Percentiles rank a stretch among this genome's conserved stretches.
Conservation (phyloP, 2,113 vertebrate genomes). For the Centropristis striata region DNA sequence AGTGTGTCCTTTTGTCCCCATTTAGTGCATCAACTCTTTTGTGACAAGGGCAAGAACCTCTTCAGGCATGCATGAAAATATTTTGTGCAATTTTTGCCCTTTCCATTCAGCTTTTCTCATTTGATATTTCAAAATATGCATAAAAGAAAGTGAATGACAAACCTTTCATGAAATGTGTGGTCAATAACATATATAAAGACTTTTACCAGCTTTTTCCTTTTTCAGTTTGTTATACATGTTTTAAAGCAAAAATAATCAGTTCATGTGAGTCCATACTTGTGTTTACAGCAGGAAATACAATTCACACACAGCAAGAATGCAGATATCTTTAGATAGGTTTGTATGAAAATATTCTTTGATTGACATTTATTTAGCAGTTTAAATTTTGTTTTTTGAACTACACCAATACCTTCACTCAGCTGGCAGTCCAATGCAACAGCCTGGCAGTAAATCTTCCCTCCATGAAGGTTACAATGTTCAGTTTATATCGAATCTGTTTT, state of each 20-base stretch:
- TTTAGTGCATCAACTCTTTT: no score
- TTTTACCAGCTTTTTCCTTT: no score
- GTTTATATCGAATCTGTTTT: constrained; percentile 1
- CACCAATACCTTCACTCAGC: neutral
- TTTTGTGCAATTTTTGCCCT: no score
- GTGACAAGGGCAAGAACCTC: no score
- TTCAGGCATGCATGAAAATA: no score
- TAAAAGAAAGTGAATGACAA: no score
- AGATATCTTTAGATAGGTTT: neutral
- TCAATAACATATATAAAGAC: no score
- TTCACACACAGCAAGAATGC: neutral
- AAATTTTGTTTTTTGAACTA: neutral
- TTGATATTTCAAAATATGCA: no score
- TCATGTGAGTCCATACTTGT: neutral
- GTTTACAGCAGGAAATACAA: neutral
- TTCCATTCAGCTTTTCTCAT: no score
- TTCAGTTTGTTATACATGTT: no score
- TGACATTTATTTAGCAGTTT: neutral
- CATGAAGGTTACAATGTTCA: constrained; percentile 4
- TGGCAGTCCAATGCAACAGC: neutral
- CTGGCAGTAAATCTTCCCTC: neutral
- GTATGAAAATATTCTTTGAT: neutral
- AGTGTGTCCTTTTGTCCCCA: no score
- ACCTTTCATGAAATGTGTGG: no score
- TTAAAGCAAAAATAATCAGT: neutral